phyloP scores from a whole-genome alignment of 2,113 vertebrate genomes.

The Takifugu bimaculatus region DNA sequence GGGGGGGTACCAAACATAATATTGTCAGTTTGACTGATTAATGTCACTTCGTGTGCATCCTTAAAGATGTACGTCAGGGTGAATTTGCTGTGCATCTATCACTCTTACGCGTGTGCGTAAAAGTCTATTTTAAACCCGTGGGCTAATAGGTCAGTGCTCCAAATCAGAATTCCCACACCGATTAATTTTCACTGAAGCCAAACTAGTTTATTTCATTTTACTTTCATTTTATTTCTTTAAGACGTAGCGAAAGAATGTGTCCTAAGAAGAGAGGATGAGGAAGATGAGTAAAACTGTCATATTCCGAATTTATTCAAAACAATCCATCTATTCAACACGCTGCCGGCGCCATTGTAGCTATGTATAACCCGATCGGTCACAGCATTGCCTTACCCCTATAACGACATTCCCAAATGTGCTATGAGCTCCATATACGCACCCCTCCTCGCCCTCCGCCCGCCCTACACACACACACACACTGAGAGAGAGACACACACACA shows the following conservation, averaged over 20 bases:
- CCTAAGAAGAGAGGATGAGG: conserved; percentile 26
- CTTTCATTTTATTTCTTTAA: conserved; percentile 1
- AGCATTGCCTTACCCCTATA: conserved; percentile 36
- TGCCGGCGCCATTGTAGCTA: conserved; percentile 44
- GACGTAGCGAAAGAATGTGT: conserved; percentile 1
- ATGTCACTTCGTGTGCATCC: background rate
- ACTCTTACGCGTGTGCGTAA: conserved; percentile 38
- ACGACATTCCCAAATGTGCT: conserved; percentile 61
- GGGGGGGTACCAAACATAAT: background rate
- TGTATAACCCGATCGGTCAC: conserved; percentile 41
- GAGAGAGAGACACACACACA: conserved; percentile 26
- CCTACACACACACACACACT: conserved; percentile 20
- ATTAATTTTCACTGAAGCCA: conserved; percentile 43
- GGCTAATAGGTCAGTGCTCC: conserved; percentile 44
- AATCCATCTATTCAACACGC: conserved; percentile 23
- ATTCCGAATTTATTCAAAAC: conserved; percentile 38
- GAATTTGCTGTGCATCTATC: background rate
- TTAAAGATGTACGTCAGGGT: conserved; percentile 3
- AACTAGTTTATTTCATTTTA: conserved; percentile 4
- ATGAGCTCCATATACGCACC: conserved; percentile 43
- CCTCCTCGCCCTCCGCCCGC: conserved; percentile 12
- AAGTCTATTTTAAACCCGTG: conserved; percentile 45
- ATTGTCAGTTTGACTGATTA: background rate
- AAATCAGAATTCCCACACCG: conserved; percentile 51
- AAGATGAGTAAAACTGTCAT: conserved; percentile 19